Evolutionary conservation across 2,888 invertebrate genomes (phyloP).

Genomic region (Pheosia gnoma): DNA sequence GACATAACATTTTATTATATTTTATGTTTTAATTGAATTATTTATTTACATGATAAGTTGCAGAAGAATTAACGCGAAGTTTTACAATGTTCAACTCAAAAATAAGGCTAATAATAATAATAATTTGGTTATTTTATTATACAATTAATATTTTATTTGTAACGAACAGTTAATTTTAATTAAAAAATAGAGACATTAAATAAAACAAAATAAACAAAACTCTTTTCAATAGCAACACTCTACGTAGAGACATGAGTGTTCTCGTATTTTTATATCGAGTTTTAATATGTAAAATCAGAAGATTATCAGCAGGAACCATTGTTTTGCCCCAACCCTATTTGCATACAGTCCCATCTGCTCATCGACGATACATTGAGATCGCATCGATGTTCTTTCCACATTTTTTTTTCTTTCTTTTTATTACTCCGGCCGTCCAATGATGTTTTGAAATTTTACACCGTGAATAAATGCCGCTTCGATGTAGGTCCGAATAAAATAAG

Average conservation of each 20-base stretch:
- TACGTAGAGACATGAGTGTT: conserved; percentile 5
- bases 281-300: conserved; percentile 48
- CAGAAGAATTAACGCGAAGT: too few species aligned
- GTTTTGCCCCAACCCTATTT: conserved; percentile 68
- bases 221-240: background rate
- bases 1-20: too few species aligned
- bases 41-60: too few species aligned
- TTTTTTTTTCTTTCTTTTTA: conserved; percentile 40
- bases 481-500: conserved; percentile 48
- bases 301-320: conserved; percentile 77
- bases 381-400: conserved; percentile 43
- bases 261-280: conserved; percentile 37
- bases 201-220: background rate
- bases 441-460: conserved; percentile 68
- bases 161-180: too few species aligned
- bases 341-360: conserved; percentile 72
- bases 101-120: too few species aligned
- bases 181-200: background rate
- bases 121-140: too few species aligned
- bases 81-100: too few species aligned
- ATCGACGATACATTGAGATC: conserved; percentile 58
- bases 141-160: too few species aligned
- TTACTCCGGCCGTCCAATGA: conserved; percentile 45
- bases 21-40: too few species aligned
- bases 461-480: conserved; percentile 58